Evolutionary conservation across 2,113 vertebrate species (phyloP).

Genomic region (Spea bombifrons): DNA sequence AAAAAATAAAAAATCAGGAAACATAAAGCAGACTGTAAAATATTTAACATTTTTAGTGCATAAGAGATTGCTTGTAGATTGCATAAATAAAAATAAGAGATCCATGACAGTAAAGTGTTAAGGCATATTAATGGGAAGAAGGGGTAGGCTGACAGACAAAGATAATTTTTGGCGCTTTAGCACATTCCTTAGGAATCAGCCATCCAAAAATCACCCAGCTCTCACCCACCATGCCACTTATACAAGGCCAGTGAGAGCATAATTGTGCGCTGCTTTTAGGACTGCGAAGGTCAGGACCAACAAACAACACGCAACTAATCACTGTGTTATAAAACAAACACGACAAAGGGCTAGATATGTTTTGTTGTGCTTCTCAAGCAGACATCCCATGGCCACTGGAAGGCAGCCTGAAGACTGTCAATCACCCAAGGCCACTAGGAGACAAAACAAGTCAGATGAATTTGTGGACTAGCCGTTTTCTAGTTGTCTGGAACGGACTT

Average conservation of each 20-base stretch:
- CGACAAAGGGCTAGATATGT: neutral
- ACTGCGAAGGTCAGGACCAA: neutral
- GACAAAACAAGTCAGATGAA: neutral
- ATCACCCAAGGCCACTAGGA: neutral
- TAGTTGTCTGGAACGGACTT: too few relatives aligned
- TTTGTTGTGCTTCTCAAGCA: neutral
- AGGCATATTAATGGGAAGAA: too few relatives aligned
- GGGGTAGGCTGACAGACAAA: too few relatives aligned
- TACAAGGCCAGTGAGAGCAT: constrained; percentile 14
- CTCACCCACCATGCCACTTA: constrained; percentile 9
- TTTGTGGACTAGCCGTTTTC: neutral
- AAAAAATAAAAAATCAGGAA: too few relatives aligned
- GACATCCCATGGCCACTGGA: neutral
- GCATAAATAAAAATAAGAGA: neutral
- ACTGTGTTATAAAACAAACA: neutral
- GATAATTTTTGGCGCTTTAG: neutral
- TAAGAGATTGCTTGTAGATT: too few relatives aligned
- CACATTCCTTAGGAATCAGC: constrained; percentile 20
- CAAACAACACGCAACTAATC: constrained; percentile 12
- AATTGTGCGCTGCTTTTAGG: neutral
- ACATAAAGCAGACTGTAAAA: too few relatives aligned
- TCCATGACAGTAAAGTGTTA: neutral
- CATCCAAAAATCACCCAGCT: neutral
- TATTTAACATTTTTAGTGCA: too few relatives aligned
- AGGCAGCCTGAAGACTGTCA: neutral